Conservation (phyloP, 2,888 invertebrate genomes). For the Barypeithes pellucidus region DNA sequence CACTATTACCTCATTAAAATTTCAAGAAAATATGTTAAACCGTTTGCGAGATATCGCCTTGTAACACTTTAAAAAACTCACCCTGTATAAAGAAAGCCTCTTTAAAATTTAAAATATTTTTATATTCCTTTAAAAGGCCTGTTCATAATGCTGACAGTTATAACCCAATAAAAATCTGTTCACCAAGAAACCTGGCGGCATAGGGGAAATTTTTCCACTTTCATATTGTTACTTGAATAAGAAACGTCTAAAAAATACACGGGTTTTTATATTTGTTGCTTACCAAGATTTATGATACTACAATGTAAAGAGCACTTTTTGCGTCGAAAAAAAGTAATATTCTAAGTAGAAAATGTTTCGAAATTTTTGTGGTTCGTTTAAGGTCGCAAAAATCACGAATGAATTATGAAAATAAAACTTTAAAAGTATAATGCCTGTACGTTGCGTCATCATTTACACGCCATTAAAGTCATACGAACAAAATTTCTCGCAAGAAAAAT, state of each 20-base stretch:
- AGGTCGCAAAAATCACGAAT: too few species aligned
- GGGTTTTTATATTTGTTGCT: constrained; percentile 16
- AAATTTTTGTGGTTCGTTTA: background rate
- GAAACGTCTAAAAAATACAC: constrained; percentile 3
- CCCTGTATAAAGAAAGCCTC: background rate
- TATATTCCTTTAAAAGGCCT: constrained; percentile 3
- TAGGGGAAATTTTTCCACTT: constrained; percentile 3
- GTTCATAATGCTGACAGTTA: constrained; percentile 8
- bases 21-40: too few species aligned
- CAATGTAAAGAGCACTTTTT: constrained; percentile 4
- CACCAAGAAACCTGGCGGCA: constrained; percentile 13
- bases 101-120: background rate
- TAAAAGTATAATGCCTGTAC: too few species aligned
- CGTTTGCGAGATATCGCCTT: too few species aligned
- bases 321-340: background rate
- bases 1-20: too few species aligned
- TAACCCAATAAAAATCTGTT: constrained; percentile 16
- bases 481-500: too few species aligned
- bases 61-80: too few species aligned
- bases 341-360: background rate
- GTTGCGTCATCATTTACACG: too few species aligned
- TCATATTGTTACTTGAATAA: background rate
- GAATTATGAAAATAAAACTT: too few species aligned
- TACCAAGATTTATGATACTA: constrained; percentile 5
- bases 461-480: too few species aligned